phyloP scores from a whole-genome alignment of 2,113 vertebrate genomes.

The Mirza zaza region DNA sequence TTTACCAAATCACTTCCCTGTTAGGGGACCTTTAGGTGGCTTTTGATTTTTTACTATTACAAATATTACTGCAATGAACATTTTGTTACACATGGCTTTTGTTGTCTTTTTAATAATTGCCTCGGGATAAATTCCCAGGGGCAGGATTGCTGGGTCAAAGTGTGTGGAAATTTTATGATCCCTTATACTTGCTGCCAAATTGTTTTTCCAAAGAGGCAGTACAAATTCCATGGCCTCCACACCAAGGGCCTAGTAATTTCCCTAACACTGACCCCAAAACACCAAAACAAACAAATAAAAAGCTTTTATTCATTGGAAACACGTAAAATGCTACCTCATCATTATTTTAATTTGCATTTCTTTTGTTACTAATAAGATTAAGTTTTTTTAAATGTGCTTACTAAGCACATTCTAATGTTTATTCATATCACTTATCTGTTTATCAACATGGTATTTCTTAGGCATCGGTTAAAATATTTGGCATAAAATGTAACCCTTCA shows the following conservation, averaged over 20 bases:
- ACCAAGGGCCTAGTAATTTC: not conserved
- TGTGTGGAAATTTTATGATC: conserved; percentile 59
- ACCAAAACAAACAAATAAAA: not conserved
- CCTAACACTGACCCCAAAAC: not conserved
- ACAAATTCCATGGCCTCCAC: not conserved
- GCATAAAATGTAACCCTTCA: conserved; percentile 23
- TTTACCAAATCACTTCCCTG: not conserved
- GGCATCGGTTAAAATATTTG: not conserved
- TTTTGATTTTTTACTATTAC: conserved; percentile 3
- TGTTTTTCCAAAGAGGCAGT: conserved; percentile 36
- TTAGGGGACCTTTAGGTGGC: not conserved
- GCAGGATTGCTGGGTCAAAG: conserved; percentile 30
- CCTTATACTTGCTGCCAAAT: conserved; percentile 51
- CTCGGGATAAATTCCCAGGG: conserved; percentile 50
- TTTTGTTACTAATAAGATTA: conserved; percentile 52
- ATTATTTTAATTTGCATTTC: conserved; percentile 59
- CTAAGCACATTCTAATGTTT: not conserved
- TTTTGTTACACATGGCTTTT: conserved; percentile 45
- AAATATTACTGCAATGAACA: not conserved
- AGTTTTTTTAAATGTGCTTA: conserved; percentile 39
- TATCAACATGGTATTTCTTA: not conserved
- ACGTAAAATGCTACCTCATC: conserved; percentile 7
- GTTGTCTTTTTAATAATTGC: conserved; percentile 55
- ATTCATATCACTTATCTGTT: not conserved
- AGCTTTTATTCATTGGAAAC: not conserved